Evolutionary conservation across 2,113 vertebrate genomes (phyloP).

Genomic region (Sylvietta virens): DNA sequence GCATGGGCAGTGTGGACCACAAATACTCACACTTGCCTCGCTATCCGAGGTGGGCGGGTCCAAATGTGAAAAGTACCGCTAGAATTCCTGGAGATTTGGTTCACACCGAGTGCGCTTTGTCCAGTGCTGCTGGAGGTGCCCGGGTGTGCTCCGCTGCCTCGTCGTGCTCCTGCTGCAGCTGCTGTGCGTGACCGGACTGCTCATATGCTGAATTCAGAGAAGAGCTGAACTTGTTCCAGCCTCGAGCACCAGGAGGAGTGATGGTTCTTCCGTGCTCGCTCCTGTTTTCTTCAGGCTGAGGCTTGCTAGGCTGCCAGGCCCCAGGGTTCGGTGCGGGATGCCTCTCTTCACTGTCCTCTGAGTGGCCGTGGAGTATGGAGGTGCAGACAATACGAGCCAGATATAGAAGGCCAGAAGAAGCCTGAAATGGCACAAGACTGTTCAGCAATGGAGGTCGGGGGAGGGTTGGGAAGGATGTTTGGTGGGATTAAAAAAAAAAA

Average conservation of each 20-base stretch:
- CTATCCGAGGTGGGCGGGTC: background rate
- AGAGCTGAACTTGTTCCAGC: background rate
- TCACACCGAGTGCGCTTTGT: background rate
- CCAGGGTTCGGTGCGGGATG: fast-evolving
- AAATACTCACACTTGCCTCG: background rate
- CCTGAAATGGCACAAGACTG: background rate
- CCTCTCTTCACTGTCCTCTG: background rate
- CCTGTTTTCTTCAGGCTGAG: background rate
- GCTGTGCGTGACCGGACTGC: background rate
- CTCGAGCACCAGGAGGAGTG: background rate
- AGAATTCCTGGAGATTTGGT: background rate
- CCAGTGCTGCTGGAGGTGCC: fast-evolving
- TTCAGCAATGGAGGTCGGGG: background rate
- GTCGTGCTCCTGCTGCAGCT: background rate
- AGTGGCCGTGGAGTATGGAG: background rate
- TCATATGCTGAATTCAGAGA: background rate
- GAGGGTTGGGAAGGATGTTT: background rate
- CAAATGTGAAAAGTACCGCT: background rate
- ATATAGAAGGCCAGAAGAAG: background rate
- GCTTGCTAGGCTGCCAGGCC: background rate
- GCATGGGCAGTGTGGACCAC: background rate
- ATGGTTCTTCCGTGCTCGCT: background rate
- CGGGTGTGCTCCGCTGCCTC: background rate
- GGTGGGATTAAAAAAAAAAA: background rate
- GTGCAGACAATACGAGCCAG: background rate